Evolutionary conservation across 1,140 invertebrate species (phyloP).

Genomic region (Scylla paramamosain): DNA sequence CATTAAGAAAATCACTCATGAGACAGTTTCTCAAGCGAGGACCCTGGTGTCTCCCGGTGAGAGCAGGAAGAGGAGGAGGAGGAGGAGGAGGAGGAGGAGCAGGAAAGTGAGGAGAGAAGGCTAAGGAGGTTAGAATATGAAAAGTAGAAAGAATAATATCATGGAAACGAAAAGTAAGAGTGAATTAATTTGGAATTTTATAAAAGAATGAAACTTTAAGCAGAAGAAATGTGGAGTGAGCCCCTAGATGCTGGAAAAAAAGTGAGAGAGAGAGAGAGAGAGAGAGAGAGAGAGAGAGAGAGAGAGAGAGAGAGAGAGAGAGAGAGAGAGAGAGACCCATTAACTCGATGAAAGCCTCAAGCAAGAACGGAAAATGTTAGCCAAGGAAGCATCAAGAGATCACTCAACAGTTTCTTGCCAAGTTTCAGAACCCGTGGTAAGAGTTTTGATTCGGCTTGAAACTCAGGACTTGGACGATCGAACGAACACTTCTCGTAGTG

Average conservation of each 20-base stretch:
- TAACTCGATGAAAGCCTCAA: neutral
- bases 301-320: neutral
- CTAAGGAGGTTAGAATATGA: neutral
- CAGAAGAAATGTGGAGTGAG: too few relatives aligned
- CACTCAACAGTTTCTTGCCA: neutral
- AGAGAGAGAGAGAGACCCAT: neutral
- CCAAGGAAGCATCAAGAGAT: neutral
- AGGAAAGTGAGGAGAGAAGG: neutral
- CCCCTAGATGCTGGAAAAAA: neutral
- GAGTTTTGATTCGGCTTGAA: neutral
- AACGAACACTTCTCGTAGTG: neutral
- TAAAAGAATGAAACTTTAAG: too few relatives aligned
- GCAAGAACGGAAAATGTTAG: neutral
- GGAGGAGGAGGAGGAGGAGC: neutral
- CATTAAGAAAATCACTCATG: constrained; percentile 15
- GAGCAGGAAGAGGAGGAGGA: neutral
- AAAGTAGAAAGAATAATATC: neutral
- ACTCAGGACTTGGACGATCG: neutral
- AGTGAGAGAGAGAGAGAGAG: neutral
- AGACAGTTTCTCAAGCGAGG: neutral
- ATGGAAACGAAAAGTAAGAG: neutral
- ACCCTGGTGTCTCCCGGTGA: too few relatives aligned
- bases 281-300: neutral
- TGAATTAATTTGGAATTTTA: too few relatives aligned
- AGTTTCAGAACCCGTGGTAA: neutral